phyloP scores from a whole-genome alignment of 2,797 vertebrate genomes.

The Eleutherodactylus coqui region DNA sequence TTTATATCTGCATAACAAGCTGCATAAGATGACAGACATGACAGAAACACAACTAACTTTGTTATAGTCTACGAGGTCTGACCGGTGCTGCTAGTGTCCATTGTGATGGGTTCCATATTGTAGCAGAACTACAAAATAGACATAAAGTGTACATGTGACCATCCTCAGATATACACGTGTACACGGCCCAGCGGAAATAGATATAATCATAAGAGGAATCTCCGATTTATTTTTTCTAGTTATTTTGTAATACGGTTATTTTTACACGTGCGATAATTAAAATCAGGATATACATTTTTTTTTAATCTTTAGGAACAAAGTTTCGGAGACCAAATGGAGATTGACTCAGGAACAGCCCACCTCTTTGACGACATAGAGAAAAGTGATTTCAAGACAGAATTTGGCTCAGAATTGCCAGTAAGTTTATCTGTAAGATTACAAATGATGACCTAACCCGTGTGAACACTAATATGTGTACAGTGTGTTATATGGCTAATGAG shows the following conservation, averaged over 20 bases:
- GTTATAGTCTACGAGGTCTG: too few species aligned
- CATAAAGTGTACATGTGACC: too few species aligned
- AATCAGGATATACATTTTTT: not conserved
- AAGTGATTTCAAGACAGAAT: constrained; percentile 78
- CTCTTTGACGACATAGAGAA: constrained; percentile 80
- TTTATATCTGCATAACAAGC: too few species aligned
- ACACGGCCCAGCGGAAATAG: not conserved
- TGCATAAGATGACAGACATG: too few species aligned
- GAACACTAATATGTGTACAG: not conserved
- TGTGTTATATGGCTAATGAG: too few species aligned
- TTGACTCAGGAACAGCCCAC: constrained; percentile 73
- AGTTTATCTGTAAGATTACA: constrained; percentile 65
- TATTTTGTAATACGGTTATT: not conserved
- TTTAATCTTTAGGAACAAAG: constrained; percentile 71
- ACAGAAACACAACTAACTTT: too few species aligned
- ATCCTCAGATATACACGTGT: not conserved
- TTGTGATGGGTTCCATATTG: too few species aligned
- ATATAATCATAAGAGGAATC: not conserved
- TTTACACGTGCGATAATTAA: not conserved
- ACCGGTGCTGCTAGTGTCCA: too few species aligned
- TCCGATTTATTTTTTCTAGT: not conserved
- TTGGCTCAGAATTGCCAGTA: constrained; percentile 80
- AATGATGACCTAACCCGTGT: not conserved
- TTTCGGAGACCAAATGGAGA: constrained; percentile 74
- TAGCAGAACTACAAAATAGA: too few species aligned